phyloP scores from a whole-genome alignment of 2,113 vertebrate genomes.

The Seriola dumerili region DNA sequence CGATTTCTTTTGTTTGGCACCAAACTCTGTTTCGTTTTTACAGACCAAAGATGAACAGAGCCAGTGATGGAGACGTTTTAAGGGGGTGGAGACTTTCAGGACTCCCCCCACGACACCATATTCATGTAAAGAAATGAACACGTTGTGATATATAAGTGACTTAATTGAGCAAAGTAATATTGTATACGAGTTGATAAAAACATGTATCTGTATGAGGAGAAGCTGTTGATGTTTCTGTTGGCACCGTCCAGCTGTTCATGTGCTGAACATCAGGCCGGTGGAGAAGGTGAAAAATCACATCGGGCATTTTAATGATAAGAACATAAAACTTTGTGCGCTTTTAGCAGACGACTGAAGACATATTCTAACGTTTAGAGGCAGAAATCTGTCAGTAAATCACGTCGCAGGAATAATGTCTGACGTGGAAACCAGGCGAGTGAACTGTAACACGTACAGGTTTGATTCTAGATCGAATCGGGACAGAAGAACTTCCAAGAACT shows the following conservation, averaged over 20 bases:
- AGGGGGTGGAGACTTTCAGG: constrained; percentile 69
- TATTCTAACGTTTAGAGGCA: not conserved
- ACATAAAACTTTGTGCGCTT: constrained; percentile 31
- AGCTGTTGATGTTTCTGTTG: constrained; percentile 32
- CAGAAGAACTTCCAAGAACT: no score
- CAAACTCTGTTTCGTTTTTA: constrained; percentile 87
- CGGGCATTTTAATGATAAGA: constrained; percentile 15
- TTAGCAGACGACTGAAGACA: not conserved
- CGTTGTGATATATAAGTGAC: constrained; percentile 53
- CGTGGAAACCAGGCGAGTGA: constrained; percentile 5
- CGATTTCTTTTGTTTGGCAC: constrained; percentile 85
- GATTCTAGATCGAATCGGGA: no score
- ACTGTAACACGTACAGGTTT: not conserved
- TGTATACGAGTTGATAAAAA: constrained; percentile 34
- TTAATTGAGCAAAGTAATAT: constrained; percentile 43
- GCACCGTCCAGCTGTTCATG: not conserved
- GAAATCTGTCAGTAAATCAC: not conserved
- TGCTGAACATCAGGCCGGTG: constrained; percentile 10
- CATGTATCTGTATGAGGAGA: constrained; percentile 21
- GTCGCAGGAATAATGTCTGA: not conserved
- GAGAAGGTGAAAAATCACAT: constrained; percentile 1
- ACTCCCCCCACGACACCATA: not conserved
- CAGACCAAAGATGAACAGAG: constrained; percentile 95
- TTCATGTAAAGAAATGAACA: constrained; percentile 57
- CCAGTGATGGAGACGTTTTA: constrained; percentile 65